Evolutionary conservation across 2,113 vertebrate species (phyloP), one percentile per base, ranked within the genome.

Genomic region (Heterochromis multidens): DNA sequence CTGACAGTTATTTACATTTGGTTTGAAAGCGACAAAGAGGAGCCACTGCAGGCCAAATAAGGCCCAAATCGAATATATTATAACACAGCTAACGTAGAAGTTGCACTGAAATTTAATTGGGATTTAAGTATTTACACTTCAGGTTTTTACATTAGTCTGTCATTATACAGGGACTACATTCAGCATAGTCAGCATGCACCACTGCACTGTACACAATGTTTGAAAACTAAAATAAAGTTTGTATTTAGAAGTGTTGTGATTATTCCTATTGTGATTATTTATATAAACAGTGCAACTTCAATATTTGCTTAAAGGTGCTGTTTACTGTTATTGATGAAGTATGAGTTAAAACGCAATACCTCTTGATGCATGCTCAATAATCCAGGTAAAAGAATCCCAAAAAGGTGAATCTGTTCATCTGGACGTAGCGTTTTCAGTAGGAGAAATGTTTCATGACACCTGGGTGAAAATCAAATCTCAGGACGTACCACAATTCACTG

Each of bases 1-100:
- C 43, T 23, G 81, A 76, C 52, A 31, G 80, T 60, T 77, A 85
- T 89, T 89, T 80, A 80, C 82, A 85, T 85, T 29, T 27, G 62
- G 14, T 77, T 61, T 31, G 56, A 81, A 80, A 67, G 23, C 19
- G 37, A 79, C 29, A 67, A 78, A 80, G 77, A 83, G 43, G 14
- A 40, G 23, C 12, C 8, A 14, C 10, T 27, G 43, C 37, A 17
- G 21, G 21, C 14, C 17, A 29, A 59, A 79, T 77, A 80, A 78
- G 56, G 9, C 63, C 58, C 4, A 78, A 56, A 81, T 29, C 10
- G 63, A 33, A 35, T 23, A 46, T 37, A 60, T 76, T 72, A 61
- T 61, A 54, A 35, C 7, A 0, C 70, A 54, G 29, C 56, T n/a
- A 31, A 67, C 9, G 23, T 56, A 25, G 0, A 59, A 27, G 40